Percentiles rank a stretch among this genome's conserved stretches.
phyloP scores from a whole-genome alignment of 1,140 invertebrate genomes.

The Scylla paramamosain region DNA sequence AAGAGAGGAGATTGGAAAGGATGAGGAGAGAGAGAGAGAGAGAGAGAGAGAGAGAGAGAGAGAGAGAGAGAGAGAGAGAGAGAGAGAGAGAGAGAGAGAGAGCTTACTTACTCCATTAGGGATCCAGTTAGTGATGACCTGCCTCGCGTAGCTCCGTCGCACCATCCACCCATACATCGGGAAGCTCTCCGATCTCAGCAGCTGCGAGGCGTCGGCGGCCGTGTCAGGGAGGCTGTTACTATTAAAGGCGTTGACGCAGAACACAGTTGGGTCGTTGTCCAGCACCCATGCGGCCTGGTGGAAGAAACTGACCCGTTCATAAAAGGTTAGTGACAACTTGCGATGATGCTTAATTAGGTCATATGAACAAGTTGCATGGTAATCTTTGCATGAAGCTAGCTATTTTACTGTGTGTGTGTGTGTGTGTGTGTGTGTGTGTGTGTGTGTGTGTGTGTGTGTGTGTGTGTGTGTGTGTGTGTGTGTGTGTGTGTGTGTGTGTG shows the following conservation, averaged over 20 bases:
- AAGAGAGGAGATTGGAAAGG: background rate
- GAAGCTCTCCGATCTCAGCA: constrained; percentile 56
- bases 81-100: constrained; percentile 27
- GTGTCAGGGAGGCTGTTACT: constrained; percentile 61
- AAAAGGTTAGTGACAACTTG: background rate
- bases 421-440: background rate
- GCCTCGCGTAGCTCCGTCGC: constrained; percentile 41
- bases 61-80: constrained; percentile 48
- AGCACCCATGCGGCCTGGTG: constrained; percentile 63
- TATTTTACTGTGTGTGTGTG: background rate
- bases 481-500: no score
- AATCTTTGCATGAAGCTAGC: background rate
- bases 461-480: no score
- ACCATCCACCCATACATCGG: constrained; percentile 71
- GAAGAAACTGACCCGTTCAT: constrained; percentile 54
- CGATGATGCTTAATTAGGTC: background rate
- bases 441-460: no score
- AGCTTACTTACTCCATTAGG: constrained; percentile 40
- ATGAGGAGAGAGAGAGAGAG: constrained; percentile 28
- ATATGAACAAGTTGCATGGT: no score
- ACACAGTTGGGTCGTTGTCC: constrained; percentile 51
- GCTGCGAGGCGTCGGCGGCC: constrained; percentile 25
- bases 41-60: constrained; percentile 36
- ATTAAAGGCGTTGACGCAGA: constrained; percentile 67
- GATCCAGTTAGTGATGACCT: constrained; percentile 56